Percentiles rank a stretch among this genome's conserved stretches.
Conservation (phyloP, 2,888 invertebrate species). For the Lasioglossum calceatum region DNA sequence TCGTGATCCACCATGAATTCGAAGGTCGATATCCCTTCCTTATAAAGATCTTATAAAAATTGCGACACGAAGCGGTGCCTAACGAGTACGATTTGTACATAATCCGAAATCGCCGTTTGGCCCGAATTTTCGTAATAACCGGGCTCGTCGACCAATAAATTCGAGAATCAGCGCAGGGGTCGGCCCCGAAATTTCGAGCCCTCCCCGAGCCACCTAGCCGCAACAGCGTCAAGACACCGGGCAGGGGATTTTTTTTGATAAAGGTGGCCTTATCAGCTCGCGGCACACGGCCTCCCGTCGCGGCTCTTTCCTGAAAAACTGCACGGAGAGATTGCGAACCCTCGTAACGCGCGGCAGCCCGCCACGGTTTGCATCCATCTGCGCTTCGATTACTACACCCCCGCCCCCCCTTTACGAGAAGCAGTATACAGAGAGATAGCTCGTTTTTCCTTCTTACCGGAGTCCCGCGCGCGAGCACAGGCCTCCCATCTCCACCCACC, state of each 20-base stretch:
- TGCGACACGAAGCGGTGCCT: background rate
- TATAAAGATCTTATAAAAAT: background rate
- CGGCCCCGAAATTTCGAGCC: conserved; percentile 33
- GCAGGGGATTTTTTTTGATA: conserved; percentile 51
- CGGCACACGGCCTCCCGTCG: conserved; percentile 45
- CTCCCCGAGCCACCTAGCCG: conserved; percentile 8
- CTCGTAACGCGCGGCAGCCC: conserved; percentile 59
- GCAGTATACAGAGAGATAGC: conserved; percentile 54
- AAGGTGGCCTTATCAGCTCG: conserved; percentile 59
- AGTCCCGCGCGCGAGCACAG: conserved; percentile 19
- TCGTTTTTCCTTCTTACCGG: conserved; percentile 67
- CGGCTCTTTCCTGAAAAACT: conserved; percentile 53
- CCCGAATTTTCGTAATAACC: conserved; percentile 56
- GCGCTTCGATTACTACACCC: conserved; percentile 67
- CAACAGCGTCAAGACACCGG: conserved; percentile 1
- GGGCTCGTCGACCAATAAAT: conserved; percentile 42
- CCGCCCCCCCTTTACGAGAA: conserved; percentile 59
- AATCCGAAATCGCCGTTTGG: background rate
- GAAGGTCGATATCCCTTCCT: background rate
- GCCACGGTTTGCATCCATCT: conserved; percentile 57
- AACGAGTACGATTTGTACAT: background rate
- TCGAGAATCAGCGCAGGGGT: conserved; percentile 48
- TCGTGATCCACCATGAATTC: background rate
- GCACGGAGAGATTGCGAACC: conserved; percentile 50
- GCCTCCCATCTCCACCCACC: background rate